Base-by-base conservation (phyloP, 1,140 invertebrate species). In the Littorina saxatilis region DNA sequence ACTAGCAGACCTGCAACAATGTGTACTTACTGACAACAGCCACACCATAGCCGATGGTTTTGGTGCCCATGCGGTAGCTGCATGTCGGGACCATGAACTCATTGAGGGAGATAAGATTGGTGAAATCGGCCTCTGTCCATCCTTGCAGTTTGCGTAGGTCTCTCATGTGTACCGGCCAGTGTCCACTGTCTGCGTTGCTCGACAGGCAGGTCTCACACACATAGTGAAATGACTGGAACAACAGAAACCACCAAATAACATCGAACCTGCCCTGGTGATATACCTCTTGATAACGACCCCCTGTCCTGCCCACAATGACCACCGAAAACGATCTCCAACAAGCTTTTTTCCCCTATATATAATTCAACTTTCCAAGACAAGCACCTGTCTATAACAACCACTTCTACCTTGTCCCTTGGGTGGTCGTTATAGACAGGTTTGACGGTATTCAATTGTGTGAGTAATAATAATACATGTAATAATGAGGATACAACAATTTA, bases 71-170 rank as follows among this genome's bases (percentile, higher is more conserved):
- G 89, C 98, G 94, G 92, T 99, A 99, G 7, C 97, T 98, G 92
- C 96, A 98, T 0, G 97, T 98, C 2, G 98, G 98, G 79, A 98
- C 96, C 91, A 96, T 94, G 58, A 99, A 94, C 93, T 99, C 97
- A 32, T 83, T 82, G 37, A 89, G 82, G 32, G 81, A 82, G 37
- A 87, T 52, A 27, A 63, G 66, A 52, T 84, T 83, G 20, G 79
- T 87, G 15, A 90, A 58, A 82, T 90, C 88, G 15, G 87, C 66
- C 7, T 83, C 78, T 17, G 88, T 81, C 61, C 83, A 89, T 17
- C 80, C 78, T 15, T 81, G 35, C 29, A 87, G 82, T n/a, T 85
- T 77, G 9, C 79, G 66, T 0, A 90, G 58, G n/a, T 88, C 85
- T 40, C 84, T 73, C 15, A 75, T 61, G 39, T 85, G 70, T n/a